Evolutionary conservation across 1,140 invertebrate genomes (phyloP), one percentile per base, ranked within the genome.

Genomic region (Papilio polytes): DNA sequence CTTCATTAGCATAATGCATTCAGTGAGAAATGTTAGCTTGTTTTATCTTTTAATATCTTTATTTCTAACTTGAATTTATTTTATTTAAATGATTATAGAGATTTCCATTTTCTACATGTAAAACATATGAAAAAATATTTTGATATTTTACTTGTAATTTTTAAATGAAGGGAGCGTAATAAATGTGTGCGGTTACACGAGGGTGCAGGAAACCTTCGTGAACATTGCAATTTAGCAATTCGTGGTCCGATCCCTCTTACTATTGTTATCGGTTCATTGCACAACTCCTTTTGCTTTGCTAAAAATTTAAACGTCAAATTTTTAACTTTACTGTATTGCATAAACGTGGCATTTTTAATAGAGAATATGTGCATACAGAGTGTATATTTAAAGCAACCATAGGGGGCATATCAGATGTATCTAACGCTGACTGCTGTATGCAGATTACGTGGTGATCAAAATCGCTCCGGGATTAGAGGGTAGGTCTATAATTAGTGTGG

Each of bases 401-500:
- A 46, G n/a, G 2, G 44, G 2, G 44, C n/a, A 70, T 53, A 22
- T 20, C 7, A 76, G 7, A 46, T 48, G 18, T 13, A 51, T 76
- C 13, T 51, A 53, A 31, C 41, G 46, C n/a, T 20, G 8, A 26
- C 46, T 26, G 74, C 10, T 12, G 9, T 73, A 76, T 76, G 74
- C 74, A 76, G 74, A 76, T 76, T 76, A 46, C 18, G 44, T 22
- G 46, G 41, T 26, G 74, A 22, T 76, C 46, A 76, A 18, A 51
- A 76, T 51, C 74, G 74, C 46, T 76, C 15, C 44, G 46, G 74
- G 74, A 76, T 53, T 76, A 76, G 46, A 76, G 74, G 74, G 74
- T 76, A 76, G 46, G 22, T 76, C 74, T 76, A 76, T 76, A 76
- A 76, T 76, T 36, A 36, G 31, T 22, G 74, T 76, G 74, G 74